A percentile compares a stretch with the other conserved stretches of the same genome.
These are phyloP conservation scores for Kryphioiulus occultus DNA, from an alignment of 2,888 invertebrate species.

Conservation along the genomic window DNA sequence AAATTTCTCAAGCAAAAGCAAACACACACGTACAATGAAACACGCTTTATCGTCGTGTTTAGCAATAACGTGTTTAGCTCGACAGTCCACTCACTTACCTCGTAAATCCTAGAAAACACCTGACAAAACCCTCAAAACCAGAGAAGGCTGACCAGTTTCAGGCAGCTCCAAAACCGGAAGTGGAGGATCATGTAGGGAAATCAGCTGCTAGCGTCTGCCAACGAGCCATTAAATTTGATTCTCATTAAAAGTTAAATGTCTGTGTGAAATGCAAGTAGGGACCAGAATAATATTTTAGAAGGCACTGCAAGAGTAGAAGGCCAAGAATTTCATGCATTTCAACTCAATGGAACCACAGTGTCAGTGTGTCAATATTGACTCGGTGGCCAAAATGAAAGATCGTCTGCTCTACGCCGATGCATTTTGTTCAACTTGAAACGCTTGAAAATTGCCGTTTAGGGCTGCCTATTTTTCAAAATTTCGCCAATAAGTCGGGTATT, in stretches of 20 bases:
- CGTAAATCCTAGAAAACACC: background rate
- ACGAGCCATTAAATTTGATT: background rate
- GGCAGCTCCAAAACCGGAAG: constrained; percentile 14
- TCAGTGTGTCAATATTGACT: constrained; percentile 18
- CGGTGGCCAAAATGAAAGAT: background rate
- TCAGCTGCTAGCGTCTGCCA: background rate
- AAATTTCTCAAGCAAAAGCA: background rate
- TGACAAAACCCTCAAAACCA: background rate
- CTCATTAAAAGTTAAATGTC: background rate
- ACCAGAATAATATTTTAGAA: background rate
- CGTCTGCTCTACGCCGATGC: background rate
- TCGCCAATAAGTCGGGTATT: background rate
- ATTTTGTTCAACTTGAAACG: background rate
- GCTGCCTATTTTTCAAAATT: background rate
- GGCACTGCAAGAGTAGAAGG: background rate
- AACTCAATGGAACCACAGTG: background rate
- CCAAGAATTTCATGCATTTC: background rate
- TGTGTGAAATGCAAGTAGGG: too few relatives aligned
- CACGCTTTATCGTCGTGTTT: background rate
- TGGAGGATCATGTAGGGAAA: background rate
- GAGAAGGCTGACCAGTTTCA: background rate
- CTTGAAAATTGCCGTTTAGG: background rate
- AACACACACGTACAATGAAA: background rate
- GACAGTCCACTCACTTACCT: background rate
- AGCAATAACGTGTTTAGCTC: background rate